Evolutionary conservation across 2,113 vertebrate species (phyloP).

Genomic region (Callopanchax toddi): DNA sequence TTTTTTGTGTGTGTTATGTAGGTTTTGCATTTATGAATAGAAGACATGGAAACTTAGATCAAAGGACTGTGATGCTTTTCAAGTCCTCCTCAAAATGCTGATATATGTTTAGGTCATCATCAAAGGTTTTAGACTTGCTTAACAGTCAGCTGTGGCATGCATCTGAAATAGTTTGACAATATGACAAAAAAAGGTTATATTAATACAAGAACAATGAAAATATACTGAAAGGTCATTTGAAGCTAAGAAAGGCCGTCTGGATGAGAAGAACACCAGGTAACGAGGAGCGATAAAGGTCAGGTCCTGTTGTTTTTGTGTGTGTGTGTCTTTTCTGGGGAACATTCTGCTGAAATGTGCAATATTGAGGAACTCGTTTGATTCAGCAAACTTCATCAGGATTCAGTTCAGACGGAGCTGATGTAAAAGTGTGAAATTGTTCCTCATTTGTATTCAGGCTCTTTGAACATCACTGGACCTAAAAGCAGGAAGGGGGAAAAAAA

Average conservation of each 20-base stretch:
- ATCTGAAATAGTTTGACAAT: constrained; percentile 19
- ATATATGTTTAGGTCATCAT: neutral
- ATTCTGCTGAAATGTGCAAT: constrained; percentile 21
- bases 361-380: constrained; percentile 12
- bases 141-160: constrained; percentile 1
- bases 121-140: neutral
- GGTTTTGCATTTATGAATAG: neutral
- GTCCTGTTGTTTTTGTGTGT: constrained; percentile 7
- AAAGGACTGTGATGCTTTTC: neutral
- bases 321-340: neutral
- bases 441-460: constrained; percentile 5
- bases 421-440: neutral
- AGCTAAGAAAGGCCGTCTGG: constrained; percentile 30
- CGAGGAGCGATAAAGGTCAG: constrained; percentile 45
- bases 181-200: constrained; percentile 1
- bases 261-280: constrained; percentile 14
- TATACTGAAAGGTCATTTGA: constrained; percentile 42
- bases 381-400: constrained; percentile 24
- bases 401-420: neutral
- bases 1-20: neutral
- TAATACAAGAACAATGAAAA: constrained; percentile 5
- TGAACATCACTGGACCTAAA: neutral
- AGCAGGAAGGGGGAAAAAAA: neutral
- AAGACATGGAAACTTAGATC: neutral
- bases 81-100: neutral